These are phyloP conservation scores for Volucella inflata DNA, from an alignment of 2,888 invertebrate species.

Conservation along the genomic window DNA sequence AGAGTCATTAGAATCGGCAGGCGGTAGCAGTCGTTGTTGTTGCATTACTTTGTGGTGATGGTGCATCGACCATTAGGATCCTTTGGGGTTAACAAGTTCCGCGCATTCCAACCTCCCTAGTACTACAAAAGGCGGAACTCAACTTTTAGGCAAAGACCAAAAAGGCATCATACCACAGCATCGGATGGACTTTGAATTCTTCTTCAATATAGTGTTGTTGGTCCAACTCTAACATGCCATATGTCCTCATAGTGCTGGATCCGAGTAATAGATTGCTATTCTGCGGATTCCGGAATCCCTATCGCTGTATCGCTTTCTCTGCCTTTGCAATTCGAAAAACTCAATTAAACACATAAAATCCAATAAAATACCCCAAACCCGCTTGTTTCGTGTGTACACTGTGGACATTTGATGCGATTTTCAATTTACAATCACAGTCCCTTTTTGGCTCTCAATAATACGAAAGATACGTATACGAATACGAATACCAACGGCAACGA, in stretches of 20 bases:
- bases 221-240: not conserved
- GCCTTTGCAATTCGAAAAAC: conserved; percentile 57
- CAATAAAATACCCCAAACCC: conserved; percentile 65
- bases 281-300: not conserved
- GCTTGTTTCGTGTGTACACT: conserved; percentile 23
- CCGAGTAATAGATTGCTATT: conserved; percentile 49
- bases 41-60: conserved; percentile 1
- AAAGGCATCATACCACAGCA: conserved; percentile 29
- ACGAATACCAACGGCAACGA: not conserved
- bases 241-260: conserved; percentile 3
- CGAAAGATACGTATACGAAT: not conserved
- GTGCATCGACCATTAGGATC: not conserved
- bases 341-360: conserved; percentile 74
- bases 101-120: not conserved
- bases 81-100: conserved; percentile 31
- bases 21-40: conserved; percentile 6
- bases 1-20: conserved; percentile 54
- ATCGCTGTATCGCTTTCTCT: not conserved
- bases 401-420: conserved; percentile 73
- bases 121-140: conserved; percentile 9
- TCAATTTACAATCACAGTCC: conserved; percentile 67
- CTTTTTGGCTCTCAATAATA: not conserved
- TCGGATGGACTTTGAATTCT: conserved; percentile 24
- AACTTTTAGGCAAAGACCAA: conserved; percentile 44
- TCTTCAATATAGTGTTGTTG: not conserved